phyloP scores from a whole-genome alignment of 2,888 invertebrate species.

The Argyresthia albistria region DNA sequence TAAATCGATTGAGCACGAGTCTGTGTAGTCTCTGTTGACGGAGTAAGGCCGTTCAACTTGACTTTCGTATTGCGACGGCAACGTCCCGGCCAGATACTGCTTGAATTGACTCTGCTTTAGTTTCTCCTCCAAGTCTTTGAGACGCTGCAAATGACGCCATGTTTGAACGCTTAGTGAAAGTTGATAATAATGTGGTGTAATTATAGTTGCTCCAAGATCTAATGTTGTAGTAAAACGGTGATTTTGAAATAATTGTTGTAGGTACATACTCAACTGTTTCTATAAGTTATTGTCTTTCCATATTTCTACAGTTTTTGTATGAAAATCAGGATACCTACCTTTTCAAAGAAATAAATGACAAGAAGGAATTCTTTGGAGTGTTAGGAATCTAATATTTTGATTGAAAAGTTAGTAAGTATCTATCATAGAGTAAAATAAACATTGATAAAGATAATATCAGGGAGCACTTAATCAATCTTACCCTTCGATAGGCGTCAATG shows the following conservation, averaged over 20 bases:
- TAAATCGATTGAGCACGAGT: constrained; percentile 21
- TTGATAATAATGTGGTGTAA: constrained; percentile 10
- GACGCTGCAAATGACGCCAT: constrained; percentile 22
- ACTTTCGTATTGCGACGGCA: constrained; percentile 38
- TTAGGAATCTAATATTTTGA: no score
- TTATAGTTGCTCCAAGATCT: constrained; percentile 12
- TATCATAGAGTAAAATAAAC: no score
- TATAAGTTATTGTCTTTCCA: no score
- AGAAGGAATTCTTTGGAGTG: no score
- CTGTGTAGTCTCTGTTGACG: constrained; percentile 26
- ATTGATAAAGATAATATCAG: no score
- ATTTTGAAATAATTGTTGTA: no score
- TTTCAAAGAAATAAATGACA: no score
- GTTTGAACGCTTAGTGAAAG: constrained; percentile 8
- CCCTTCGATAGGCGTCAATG: constrained; percentile 52
- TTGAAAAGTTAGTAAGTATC: no score
- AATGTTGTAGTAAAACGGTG: constrained; percentile 3
- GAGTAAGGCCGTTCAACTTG: constrained; percentile 56
- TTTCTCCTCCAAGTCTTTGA: constrained; percentile 61
- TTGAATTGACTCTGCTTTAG: constrained; percentile 56
- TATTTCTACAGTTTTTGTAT: no score
- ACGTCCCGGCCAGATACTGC: constrained; percentile 47
- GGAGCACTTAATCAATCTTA: constrained; percentile 16
- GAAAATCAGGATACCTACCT: no score
- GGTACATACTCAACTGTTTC: no score